These are phyloP conservation scores for Sphaerodactylus townsendi DNA, from an alignment of 2,113 vertebrate species.

Conservation along the genomic window DNA sequence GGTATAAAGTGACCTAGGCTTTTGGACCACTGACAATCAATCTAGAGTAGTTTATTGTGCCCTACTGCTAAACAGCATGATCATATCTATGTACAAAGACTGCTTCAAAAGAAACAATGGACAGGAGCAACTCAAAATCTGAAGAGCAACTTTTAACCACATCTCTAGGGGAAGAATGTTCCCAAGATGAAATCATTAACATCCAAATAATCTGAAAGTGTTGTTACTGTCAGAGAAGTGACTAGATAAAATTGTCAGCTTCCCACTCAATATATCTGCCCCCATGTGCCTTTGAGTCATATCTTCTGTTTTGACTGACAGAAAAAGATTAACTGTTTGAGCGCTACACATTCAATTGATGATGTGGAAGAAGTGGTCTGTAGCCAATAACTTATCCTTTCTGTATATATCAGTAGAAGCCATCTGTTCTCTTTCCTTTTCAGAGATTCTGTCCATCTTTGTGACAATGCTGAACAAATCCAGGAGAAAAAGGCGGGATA, in stretches of 20 bases:
- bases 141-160: conserved; percentile 13
- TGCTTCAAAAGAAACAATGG: neutral
- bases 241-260: conserved; percentile 13
- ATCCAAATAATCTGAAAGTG: conserved; percentile 16
- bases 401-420: neutral
- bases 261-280: conserved; percentile 20
- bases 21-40: neutral
- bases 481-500: too few relatives aligned
- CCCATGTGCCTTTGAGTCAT: neutral
- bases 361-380: neutral
- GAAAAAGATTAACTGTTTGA: conserved; percentile 5
- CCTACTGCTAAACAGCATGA: neutral
- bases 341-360: neutral
- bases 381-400: neutral
- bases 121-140: neutral
- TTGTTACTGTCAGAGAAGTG: conserved; percentile 22
- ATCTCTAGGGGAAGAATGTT: conserved; percentile 28
- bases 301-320: conserved; percentile 2
- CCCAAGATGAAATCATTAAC: conserved; percentile 32
- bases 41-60: neutral
- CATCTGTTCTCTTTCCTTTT: neutral
- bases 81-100: neutral
- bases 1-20: neutral
- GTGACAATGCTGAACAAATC: neutral
- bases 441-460: conserved; percentile 2